phyloP scores from a whole-genome alignment of 2,888 invertebrate genomes.

The Ophion ventricosus region DNA sequence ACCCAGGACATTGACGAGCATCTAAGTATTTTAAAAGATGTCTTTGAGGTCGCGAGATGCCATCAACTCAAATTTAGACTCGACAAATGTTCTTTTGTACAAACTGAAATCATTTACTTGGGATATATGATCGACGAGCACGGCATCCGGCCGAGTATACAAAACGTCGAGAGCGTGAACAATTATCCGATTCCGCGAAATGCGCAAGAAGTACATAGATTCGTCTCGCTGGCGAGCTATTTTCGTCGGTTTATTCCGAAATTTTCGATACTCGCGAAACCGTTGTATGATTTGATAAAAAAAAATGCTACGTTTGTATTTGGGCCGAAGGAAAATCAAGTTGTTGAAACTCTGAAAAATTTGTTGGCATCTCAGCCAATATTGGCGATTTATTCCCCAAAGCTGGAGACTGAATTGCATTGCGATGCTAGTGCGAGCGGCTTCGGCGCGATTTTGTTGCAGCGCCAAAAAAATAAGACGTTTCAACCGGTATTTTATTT shows the following conservation, averaged over 20 bases:
- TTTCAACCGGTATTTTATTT: slow-evolving; percentile 69
- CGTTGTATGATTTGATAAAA: slow-evolving; percentile 64
- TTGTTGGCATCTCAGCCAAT: slow-evolving; percentile 48
- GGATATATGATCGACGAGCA: slow-evolving; percentile 48
- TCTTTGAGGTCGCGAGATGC: slow-evolving; percentile 43
- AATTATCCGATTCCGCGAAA: slow-evolving; percentile 50
- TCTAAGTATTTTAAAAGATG: slow-evolving; percentile 39
- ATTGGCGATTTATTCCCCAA: slow-evolving; percentile 63
- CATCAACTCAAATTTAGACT: slow-evolving; percentile 43
- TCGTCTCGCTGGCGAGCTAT: slow-evolving; percentile 65
- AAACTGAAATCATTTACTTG: slow-evolving; percentile 42
- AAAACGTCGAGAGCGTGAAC: slow-evolving; percentile 45
- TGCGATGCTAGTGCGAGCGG: slow-evolving; percentile 68
- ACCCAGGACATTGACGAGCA: slow-evolving; percentile 41
- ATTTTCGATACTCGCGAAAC: slow-evolving; percentile 65
- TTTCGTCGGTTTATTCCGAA: slow-evolving; percentile 64
- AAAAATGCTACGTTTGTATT: slow-evolving; percentile 60
- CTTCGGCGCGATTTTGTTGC: slow-evolving; percentile 66
- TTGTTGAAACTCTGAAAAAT: slow-evolving; percentile 57
- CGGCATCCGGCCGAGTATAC: slow-evolving; percentile 59
- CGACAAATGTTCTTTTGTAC: slow-evolving; percentile 44
- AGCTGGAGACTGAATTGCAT: slow-evolving; percentile 65
- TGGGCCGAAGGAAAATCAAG: slow-evolving; percentile 46
- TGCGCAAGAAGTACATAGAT: slow-evolving; percentile 45
- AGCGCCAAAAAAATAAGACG: slow-evolving; percentile 56